phyloP scores from a whole-genome alignment of 2,888 invertebrate species.

The Diarsia brunnea region DNA sequence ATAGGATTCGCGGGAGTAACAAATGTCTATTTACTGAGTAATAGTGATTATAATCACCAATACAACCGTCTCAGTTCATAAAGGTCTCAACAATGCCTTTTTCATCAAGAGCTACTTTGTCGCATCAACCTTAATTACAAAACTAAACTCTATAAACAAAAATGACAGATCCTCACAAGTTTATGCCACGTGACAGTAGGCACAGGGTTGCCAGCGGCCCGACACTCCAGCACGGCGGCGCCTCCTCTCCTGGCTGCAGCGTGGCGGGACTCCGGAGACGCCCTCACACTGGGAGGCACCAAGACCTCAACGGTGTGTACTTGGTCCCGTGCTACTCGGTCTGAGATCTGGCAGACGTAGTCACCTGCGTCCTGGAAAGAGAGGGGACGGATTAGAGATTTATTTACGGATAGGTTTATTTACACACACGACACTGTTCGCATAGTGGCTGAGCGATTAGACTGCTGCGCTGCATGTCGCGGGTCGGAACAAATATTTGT shows the following conservation, averaged over 20 bases:
- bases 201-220: slow-evolving; percentile 93
- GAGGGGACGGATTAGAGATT: neutral
- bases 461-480: too few relatives aligned
- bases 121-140: too few relatives aligned
- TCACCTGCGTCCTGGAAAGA: slow-evolving; percentile 91
- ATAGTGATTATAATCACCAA: too few relatives aligned
- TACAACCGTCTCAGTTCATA: too few relatives aligned
- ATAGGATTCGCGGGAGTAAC: too few relatives aligned
- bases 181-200: slow-evolving; percentile 94
- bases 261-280: slow-evolving; percentile 92
- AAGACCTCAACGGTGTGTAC: slow-evolving; percentile 94
- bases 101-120: too few relatives aligned
- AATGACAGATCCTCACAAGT: slow-evolving; percentile 84
- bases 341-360: slow-evolving; percentile 94
- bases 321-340: slow-evolving; percentile 92
- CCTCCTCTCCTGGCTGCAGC: slow-evolving; percentile 93
- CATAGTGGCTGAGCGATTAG: too few relatives aligned
- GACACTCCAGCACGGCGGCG: slow-evolving; percentile 93
- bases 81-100: too few relatives aligned
- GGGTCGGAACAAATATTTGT: too few relatives aligned
- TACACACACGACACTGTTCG: too few relatives aligned
- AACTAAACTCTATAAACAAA: neutral
- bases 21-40: too few relatives aligned
- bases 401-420: neutral
- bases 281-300: slow-evolving; percentile 93